These are phyloP conservation scores for Beaufortia kweichowensis DNA, from an alignment of 2,113 vertebrate genomes.

Conservation along the genomic window DNA sequence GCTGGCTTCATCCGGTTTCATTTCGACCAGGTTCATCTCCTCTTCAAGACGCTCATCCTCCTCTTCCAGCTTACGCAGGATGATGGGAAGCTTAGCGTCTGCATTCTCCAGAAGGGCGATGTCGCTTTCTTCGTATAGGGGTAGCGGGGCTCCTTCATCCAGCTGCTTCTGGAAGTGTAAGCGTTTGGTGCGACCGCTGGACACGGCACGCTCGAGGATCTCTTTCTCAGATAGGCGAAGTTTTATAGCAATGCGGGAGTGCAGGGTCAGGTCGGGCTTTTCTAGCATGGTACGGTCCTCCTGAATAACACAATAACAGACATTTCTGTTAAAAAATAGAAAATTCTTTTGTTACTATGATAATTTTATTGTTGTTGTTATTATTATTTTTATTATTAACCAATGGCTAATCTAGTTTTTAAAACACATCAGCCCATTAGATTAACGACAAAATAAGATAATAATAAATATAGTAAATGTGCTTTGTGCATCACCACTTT, in stretches of 20 bases:
- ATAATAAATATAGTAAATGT: no score
- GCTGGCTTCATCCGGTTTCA: slow-evolving; percentile 65
- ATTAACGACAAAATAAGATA: no score
- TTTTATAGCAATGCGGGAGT: slow-evolving; percentile 82
- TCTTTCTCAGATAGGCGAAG: slow-evolving; percentile 92
- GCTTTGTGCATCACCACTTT: no score
- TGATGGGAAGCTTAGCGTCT: slow-evolving; percentile 85
- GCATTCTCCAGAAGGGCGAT: slow-evolving; percentile 85
- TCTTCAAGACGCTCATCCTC: slow-evolving; percentile 71
- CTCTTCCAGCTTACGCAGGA: slow-evolving; percentile 82
- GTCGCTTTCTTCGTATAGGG: slow-evolving; percentile 84
- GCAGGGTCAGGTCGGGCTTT: slow-evolving; percentile 78
- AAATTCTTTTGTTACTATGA: no score
- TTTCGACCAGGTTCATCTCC: slow-evolving; percentile 65
- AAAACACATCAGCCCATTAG: no score
- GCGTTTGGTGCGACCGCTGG: slow-evolving; percentile 77
- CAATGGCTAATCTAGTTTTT: no score
- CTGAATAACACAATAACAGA: slow-evolving; percentile 63
- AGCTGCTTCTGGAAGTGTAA: slow-evolving; percentile 79
- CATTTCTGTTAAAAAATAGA: not conserved
- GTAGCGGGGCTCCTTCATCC: slow-evolving; percentile 77
- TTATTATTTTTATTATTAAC: no score
- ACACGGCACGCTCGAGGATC: slow-evolving; percentile 86
- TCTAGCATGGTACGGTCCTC: slow-evolving; percentile 84
- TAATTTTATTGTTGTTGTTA: no score